Evolutionary conservation across 92 coral and sea anemone genomes (phyloP).

Genomic region (Muricea muricata): DNA sequence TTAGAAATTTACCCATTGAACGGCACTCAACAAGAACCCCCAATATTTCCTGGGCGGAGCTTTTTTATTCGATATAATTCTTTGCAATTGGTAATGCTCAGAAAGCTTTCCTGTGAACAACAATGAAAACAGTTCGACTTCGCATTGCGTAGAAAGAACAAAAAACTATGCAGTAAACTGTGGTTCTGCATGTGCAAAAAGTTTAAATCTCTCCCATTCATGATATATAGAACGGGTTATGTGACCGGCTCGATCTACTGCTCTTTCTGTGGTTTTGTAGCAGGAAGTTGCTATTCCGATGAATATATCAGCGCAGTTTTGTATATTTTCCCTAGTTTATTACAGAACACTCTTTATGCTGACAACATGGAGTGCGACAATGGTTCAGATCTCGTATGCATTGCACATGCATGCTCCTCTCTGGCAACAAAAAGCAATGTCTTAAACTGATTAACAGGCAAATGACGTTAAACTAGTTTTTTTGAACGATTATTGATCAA

Average conservation of each 20-base stretch:
- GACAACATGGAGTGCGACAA: not conserved
- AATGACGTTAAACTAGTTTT: not conserved
- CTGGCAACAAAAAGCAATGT: not conserved
- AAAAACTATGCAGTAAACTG: not conserved
- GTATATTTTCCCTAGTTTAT: not conserved
- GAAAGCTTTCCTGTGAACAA: not conserved
- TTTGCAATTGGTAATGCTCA: constrained; percentile 4
- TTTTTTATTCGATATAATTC: constrained; percentile 19
- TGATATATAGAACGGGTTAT: too few species aligned
- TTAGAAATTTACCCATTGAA: constrained; percentile 26
- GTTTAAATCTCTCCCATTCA: not conserved
- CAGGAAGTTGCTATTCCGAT: not conserved
- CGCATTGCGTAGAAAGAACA: not conserved
- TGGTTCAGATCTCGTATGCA: too few species aligned
- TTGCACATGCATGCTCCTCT: too few species aligned
- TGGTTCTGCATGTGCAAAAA: not conserved
- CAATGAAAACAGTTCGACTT: not conserved
- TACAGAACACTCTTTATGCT: not conserved
- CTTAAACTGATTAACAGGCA: not conserved
- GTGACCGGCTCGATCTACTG: not conserved
- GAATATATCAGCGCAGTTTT: not conserved
- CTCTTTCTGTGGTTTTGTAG: not conserved
- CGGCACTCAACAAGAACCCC: constrained; percentile 23
- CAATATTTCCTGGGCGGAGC: constrained; percentile 47
- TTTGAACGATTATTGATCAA: not conserved